Evolutionary conservation across 2,113 vertebrate genomes (phyloP), one percentile per base, ranked within the genome.

Genomic region (Chaetura pelagica): DNA sequence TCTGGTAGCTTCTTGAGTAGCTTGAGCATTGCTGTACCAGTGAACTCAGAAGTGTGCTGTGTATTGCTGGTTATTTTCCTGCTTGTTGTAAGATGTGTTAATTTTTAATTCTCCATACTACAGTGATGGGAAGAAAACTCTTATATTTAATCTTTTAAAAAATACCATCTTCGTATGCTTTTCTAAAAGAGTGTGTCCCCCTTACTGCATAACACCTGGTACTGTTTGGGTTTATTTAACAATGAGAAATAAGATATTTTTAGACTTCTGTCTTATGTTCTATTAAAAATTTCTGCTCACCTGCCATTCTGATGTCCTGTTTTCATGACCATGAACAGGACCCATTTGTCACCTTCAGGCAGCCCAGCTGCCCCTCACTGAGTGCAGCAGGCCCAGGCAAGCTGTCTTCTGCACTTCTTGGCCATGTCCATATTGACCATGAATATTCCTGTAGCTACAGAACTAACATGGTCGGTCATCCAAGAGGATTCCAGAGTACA

Each of bases 331-430:
- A 2, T 55, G 75, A 85, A 29, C 58, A 79, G 83, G 49, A 79
- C 44, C 35, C 8, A 3, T 24, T 21, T 24, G 12, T 68, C 19
- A 8, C 44, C 34, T 40, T 7, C 54, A 63, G 26, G 66, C 52
- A 40, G n/a, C 38, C 52, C 32, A 42, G 44, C 34, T 2, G 3
- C 27, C n/a, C 32, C 16, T 49, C 0, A 0, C n/a, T 2, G 38
- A 24, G 24, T 1, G 4, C 30, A 40, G 68, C 48, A 27, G 73
- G 9, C 34, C 29, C 35, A 20, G 74, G 24, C 20, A 40, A 1
- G 1, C 51, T n/a, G 51, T 16, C 22, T 51, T 54, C 9, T 30
- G 1, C 14, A 4, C 54, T 84, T 84, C 74, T 71, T 66, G 48
- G 6, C 48, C 3, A 0, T 62, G 16, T 32, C 3, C 0, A 6